Base-by-base conservation (phyloP, 2,797 vertebrate species). In the Cacajao melanocephalus region DNA sequence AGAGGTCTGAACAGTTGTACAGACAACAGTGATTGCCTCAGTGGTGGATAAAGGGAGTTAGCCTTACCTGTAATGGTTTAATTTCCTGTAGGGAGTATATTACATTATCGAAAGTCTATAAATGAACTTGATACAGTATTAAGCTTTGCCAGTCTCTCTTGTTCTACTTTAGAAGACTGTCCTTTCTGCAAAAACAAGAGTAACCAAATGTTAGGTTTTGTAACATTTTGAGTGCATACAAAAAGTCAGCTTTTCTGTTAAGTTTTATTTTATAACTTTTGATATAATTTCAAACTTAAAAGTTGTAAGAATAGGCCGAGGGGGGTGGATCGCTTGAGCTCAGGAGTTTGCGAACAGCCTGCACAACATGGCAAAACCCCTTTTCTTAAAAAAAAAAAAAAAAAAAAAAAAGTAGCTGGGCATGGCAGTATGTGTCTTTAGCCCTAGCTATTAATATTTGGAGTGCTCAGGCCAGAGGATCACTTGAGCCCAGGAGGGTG, bases 111-210 rank as follows among this genome's bases (percentile, higher is more conserved):
- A 91, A 92, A 94, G 70, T 72, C 9, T 92, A 17, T 55, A 88
- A 93, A 50, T 90, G n/a, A 78, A 88, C 92, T 96, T 95, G 64
- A 44, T 90, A 75, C 8, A 58, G 11, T 87, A 33, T 97, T 88
- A 75, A 28, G 13, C 55, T 92, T 48, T 78, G 26, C 52, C 57
- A 80, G 30, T 55, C 24, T 85, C 9, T 96, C 39, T 96, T 48
- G 26, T 20, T 79, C 13, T 88, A 78, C n/a, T 57, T 75, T 87
- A 90, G 46, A 91, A 86, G 58, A 80, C 28, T 81, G 5, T 89
- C 20, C 5, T 79, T 17, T 61, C 73, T 92, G 39, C 36, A 88
- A 67, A 97, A 97, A n/a, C 33, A 88, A 92, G 50, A 44, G 24
- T 86, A 67, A 78, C 46, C 12, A 81, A 48, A 58, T 72, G 12